Percentiles rank a stretch among this genome's conserved stretches.
phyloP scores from a whole-genome alignment of 2,797 vertebrate genomes.

The Microctenopoma steveboyesi region DNA sequence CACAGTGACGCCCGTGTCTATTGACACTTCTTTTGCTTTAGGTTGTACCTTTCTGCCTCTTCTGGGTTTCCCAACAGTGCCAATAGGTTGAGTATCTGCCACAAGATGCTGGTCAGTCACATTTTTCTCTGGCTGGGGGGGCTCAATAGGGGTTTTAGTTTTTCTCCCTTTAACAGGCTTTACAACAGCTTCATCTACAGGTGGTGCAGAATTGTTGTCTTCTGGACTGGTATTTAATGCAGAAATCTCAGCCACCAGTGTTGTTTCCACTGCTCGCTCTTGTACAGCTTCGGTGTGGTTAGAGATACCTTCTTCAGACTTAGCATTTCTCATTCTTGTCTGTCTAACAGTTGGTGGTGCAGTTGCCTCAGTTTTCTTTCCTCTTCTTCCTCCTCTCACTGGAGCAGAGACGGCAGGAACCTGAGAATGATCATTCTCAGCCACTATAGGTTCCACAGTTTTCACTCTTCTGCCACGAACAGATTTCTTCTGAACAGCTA shows the following conservation, averaged over 20 bases:
- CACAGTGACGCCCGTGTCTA: not conserved
- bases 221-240: constrained; percentile 1
- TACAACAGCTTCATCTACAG: constrained; percentile 18
- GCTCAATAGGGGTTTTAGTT: constrained; percentile 38
- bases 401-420: constrained; percentile 18
- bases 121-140: constrained; percentile 17
- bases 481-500: constrained; percentile 39
- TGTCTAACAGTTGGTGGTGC: constrained; percentile 45
- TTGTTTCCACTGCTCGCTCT: constrained; percentile 26
- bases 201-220: not conserved
- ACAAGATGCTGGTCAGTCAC: constrained; percentile 6
- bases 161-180: constrained; percentile 65
- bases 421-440: constrained; percentile 24
- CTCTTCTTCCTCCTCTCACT: constrained; percentile 64
- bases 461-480: constrained; percentile 47
- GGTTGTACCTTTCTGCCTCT: constrained; percentile 58
- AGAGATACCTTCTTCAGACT: constrained; percentile 20
- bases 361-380: constrained; percentile 46
- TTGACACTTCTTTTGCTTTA: constrained; percentile 30
- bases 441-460: constrained; percentile 1
- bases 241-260: constrained; percentile 3
- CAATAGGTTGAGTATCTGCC: not conserved
- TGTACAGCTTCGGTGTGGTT: constrained; percentile 16
- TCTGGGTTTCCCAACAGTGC: constrained; percentile 41
- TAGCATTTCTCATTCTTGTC: constrained; percentile 62